Base-by-base conservation (phyloP, 2,797 vertebrate species). In the Lepus oiostolus region DNA sequence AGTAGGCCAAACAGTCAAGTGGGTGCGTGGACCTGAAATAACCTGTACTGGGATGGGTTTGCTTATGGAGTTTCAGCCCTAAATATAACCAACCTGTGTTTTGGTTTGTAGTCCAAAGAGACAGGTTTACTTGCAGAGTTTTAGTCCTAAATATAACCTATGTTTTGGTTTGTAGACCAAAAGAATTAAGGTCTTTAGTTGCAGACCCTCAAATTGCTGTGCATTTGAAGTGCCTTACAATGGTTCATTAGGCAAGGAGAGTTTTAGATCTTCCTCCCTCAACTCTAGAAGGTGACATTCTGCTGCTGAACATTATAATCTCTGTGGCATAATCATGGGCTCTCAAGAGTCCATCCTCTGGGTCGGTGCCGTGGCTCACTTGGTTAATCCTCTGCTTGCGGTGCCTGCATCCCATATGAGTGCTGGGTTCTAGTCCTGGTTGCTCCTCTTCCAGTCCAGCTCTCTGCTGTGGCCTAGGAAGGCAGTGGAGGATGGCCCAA, bases 1-100 rank as follows among this genome's bases (percentile, higher is more conserved):
- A 96, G 97, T 92, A 98, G 97, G 30, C 97, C 97, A 14, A 98
- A 97, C 26, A 98, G 98, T 96, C 98, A 98, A 95, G 97, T 99
- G 75, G 99, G 99, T 99, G 98, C 98, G 98, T 98, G 96, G 92
- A 94, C 81, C 85, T 82, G 81, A 63, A 68, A 60, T 82, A 4
- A 21, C 24, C 76, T 71, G 13, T 47, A 6, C 13, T 9, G 76
- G 47, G 16, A 62, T 14, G 17, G 19, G 3, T 70, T 75, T 54
- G 42, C 14, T 50, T 83, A 0, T 1, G 32, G 54, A 52, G 3
- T n/a, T 28, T 52, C 28, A 38, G 24, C 58, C 63, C 17, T n/a
- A 54, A 92, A 80, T n/a, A 7, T 68, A 17, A 80, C 54, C 54
- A 58, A 47, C 83, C 80, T 91, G 5, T 24, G 35, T 16, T n/a